Percentiles rank a stretch among this genome's conserved stretches.
These are phyloP conservation scores for Myotis findleyi DNA, from an alignment of 2,797 vertebrate species.

Conservation along the genomic window DNA sequence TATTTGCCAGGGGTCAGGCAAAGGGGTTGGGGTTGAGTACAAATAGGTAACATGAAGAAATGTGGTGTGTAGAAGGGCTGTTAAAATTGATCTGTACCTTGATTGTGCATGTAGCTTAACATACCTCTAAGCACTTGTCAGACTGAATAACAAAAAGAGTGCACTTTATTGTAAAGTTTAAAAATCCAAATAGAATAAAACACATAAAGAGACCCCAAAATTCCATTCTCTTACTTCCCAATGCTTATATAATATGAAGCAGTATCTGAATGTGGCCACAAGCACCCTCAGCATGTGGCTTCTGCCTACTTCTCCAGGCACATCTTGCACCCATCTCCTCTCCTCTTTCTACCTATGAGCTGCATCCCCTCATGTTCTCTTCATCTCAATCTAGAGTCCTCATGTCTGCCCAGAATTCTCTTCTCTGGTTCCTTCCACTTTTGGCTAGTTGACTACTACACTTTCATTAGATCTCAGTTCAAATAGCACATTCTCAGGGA, in stretches of 20 bases:
- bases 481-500: background rate
- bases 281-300: background rate
- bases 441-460: background rate
- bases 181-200: background rate
- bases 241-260: background rate
- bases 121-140: background rate
- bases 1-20: background rate
- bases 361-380: background rate
- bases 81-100: background rate
- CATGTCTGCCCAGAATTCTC: background rate
- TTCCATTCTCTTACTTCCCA: background rate
- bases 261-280: background rate
- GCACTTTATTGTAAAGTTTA: background rate
- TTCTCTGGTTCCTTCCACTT: background rate
- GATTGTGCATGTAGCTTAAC: background rate
- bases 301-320: background rate
- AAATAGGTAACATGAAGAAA: background rate
- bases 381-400: background rate
- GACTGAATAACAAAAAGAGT: background rate
- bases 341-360: background rate
- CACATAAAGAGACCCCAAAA: background rate
- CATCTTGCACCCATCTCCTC: accelerated
- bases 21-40: background rate
- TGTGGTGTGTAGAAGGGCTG: no score
- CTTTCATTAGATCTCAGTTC: background rate